phyloP scores from a whole-genome alignment of 1,140 invertebrate species.

The Eupristina koningsbergeri region DNA sequence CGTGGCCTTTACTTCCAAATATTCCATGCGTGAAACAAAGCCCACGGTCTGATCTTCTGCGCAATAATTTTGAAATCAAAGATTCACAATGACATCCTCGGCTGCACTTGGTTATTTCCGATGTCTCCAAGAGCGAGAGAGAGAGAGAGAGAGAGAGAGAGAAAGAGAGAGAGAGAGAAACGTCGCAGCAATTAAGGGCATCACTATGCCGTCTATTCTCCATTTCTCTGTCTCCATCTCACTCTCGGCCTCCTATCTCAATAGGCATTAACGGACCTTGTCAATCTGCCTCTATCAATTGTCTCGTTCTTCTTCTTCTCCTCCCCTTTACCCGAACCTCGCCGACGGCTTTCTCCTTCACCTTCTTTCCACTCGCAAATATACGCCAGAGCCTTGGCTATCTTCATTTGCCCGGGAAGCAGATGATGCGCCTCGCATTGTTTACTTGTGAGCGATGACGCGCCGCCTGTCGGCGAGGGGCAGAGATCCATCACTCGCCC shows the following conservation, averaged over 20 bases:
- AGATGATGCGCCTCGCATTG: background rate
- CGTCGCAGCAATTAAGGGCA: slow-evolving; percentile 34
- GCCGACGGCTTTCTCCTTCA: background rate
- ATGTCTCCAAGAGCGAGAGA: background rate
- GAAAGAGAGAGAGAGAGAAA: background rate
- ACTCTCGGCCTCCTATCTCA: slow-evolving; percentile 4
- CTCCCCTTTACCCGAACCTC: background rate
- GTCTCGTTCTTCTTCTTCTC: slow-evolving; percentile 32
- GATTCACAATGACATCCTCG: background rate
- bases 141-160: background rate
- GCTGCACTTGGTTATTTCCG: background rate
- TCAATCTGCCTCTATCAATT: slow-evolving; percentile 53
- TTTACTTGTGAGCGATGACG: slow-evolving; percentile 32
- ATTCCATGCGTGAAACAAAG: background rate
- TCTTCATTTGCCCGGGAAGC: slow-evolving; percentile 35
- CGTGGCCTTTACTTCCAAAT: background rate
- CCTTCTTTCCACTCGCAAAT: background rate
- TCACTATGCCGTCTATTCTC: background rate
- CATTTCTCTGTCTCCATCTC: background rate
- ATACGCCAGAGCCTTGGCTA: background rate
- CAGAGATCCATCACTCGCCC: background rate
- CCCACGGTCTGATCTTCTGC: background rate
- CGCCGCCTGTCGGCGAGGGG: background rate
- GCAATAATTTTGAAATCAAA: slow-evolving; percentile 27
- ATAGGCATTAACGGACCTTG: slow-evolving; percentile 49